These are phyloP conservation scores for Pogonocichla stellata DNA, from an alignment of 2,113 vertebrate genomes.

Conservation along the genomic window DNA sequence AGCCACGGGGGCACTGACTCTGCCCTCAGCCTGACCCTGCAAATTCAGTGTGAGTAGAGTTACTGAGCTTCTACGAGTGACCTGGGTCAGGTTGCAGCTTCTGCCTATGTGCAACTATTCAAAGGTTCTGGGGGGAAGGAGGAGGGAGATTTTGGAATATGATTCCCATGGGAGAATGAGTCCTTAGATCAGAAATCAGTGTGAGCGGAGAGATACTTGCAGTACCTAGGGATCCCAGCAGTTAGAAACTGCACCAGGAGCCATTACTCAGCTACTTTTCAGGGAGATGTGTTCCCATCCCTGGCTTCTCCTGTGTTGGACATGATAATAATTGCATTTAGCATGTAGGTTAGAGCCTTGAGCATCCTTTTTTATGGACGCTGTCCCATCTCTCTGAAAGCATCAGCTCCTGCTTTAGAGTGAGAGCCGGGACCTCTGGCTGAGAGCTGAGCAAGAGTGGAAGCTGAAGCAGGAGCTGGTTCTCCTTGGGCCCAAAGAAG, in stretches of 20 bases:
- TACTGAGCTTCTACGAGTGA: not conserved
- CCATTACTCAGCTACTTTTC: not conserved
- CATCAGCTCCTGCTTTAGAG: not conserved
- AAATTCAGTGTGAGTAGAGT: not conserved
- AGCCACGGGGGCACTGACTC: not conserved
- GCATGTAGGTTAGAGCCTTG: not conserved
- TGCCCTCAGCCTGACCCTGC: not conserved
- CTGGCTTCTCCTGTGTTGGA: not conserved
- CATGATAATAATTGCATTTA: not conserved
- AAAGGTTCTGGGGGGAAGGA: not conserved
- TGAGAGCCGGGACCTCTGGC: not conserved
- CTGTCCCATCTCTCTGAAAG: not conserved
- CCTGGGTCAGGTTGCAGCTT: slow-evolving; percentile 11
- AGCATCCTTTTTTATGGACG: not conserved
- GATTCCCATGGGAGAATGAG: slow-evolving; percentile 9
- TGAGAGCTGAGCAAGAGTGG: not conserved
- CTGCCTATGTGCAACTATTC: not conserved
- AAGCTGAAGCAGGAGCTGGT: not conserved
- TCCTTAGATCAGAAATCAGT: not conserved
- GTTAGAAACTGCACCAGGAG: not conserved
- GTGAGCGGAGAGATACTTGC: not conserved
- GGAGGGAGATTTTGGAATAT: not conserved
- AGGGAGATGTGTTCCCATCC: not conserved
- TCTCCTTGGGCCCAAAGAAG: not conserved
- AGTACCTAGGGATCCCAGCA: not conserved